Evolutionary conservation across 2,113 vertebrate genomes (phyloP).

Genomic region (Uria aalge): DNA sequence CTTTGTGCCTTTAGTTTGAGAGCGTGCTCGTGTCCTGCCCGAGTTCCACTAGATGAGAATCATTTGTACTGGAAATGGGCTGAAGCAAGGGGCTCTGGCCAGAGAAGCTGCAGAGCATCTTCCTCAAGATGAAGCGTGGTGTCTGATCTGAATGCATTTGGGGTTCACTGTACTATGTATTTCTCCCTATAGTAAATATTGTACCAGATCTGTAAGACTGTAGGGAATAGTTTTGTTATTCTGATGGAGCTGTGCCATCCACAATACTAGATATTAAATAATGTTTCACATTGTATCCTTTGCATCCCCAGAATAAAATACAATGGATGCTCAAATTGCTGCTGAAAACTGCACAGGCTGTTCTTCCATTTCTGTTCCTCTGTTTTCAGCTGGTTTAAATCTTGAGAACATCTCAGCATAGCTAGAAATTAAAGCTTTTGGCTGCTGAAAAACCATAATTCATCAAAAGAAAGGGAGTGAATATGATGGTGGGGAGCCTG

Average conservation of each 20-base stretch:
- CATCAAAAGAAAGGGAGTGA: not conserved
- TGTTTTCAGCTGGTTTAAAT: constrained; percentile 8
- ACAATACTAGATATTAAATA: not conserved
- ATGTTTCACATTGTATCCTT: not conserved
- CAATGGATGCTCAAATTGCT: not conserved
- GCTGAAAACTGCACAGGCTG: not conserved
- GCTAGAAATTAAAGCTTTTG: not conserved
- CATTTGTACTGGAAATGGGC: not conserved
- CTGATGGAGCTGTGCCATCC: not conserved
- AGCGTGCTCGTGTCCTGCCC: not conserved
- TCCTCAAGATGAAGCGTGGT: not conserved
- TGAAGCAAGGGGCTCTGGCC: not conserved
- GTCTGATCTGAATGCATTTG: not conserved
- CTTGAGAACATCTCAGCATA: not conserved
- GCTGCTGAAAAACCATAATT: not conserved
- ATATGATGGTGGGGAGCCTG: not conserved
- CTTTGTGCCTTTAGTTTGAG: not conserved
- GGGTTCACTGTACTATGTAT: not conserved
- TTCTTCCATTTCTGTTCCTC: not conserved
- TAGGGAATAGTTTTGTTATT: not conserved
- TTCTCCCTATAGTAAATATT: not conserved
- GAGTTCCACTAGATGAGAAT: not conserved
- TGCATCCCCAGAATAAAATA: not conserved
- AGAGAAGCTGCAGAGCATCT: not conserved
- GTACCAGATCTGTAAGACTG: not conserved